A percentile compares a stretch with the other conserved stretches of the same genome.
Evolutionary conservation across 1,140 invertebrate species (phyloP).

Genomic region (Pseudomyrmex gracilis): DNA sequence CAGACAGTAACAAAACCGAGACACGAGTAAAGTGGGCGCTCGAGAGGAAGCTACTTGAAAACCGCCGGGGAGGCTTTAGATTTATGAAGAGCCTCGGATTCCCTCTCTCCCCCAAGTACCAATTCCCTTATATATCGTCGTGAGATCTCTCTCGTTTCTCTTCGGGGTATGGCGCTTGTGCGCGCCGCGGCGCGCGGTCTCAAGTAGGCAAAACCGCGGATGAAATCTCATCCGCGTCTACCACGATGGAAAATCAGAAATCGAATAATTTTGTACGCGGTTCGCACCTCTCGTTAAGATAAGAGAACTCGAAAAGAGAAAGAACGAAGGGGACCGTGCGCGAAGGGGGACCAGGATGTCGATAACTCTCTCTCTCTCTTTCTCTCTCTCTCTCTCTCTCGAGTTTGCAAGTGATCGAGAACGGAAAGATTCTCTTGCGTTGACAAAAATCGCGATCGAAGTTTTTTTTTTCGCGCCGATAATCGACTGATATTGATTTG

Average conservation of each 20-base stretch:
- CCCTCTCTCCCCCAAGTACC: conserved; percentile 56
- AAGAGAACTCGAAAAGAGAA: not conserved
- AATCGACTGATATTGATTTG: not conserved
- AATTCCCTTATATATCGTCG: conserved; percentile 65
- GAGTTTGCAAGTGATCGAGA: no score
- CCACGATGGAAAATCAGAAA: conserved; percentile 4
- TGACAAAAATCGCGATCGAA: not conserved
- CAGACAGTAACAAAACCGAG: conserved; percentile 65
- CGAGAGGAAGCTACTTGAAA: conserved; percentile 76
- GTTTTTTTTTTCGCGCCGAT: no score
- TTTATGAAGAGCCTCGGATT: conserved; percentile 71
- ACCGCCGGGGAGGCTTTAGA: conserved; percentile 69
- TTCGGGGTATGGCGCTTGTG: conserved; percentile 1
- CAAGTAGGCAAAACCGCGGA: conserved; percentile 11
- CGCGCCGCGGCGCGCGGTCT: conserved; percentile 58
- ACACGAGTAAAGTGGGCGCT: conserved; percentile 80
- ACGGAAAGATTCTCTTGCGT: no score
- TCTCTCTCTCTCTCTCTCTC: no score
- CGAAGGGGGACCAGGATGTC: not conserved
- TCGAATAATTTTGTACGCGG: conserved; percentile 34
- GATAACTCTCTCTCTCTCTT: no score
- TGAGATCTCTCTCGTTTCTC: conserved; percentile 54
- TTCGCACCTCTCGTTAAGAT: conserved; percentile 8
- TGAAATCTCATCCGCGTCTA: conserved; percentile 23
- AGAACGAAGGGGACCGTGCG: not conserved